Conservation (phyloP, 2,113 vertebrate genomes). For the Cynoglossus semilaevis region DNA sequence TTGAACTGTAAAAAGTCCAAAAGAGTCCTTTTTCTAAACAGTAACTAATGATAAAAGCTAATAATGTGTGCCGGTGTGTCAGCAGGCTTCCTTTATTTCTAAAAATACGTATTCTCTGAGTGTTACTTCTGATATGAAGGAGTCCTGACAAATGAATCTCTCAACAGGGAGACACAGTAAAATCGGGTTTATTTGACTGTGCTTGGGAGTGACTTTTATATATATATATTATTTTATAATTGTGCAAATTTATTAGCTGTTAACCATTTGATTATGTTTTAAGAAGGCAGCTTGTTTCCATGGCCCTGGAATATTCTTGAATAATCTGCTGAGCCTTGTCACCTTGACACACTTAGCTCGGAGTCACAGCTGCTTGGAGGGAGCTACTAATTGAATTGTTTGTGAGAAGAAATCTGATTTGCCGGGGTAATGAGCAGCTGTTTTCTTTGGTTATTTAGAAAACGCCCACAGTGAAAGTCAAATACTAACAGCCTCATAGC, state of each 20-base stretch:
- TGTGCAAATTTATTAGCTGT: not conserved
- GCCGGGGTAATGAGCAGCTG: conserved; percentile 52
- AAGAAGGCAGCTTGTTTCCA: conserved; percentile 39
- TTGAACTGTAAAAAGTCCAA: conserved; percentile 36
- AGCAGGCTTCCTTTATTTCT: conserved; percentile 8
- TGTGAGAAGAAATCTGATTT: conserved; percentile 54
- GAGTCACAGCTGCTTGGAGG: conserved; percentile 51
- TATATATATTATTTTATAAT: not conserved
- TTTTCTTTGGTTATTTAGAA: conserved; percentile 38
- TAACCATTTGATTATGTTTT: conserved; percentile 6
- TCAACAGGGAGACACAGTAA: conserved; percentile 13
- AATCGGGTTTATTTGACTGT: not conserved
- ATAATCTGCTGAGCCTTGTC: conserved; percentile 44
- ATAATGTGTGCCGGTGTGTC: not conserved
- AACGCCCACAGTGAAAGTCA: conserved; percentile 51
- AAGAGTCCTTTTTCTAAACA: conserved; percentile 20
- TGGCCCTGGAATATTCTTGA: conserved; percentile 40
- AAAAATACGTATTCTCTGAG: conserved; percentile 31
- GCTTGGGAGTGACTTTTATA: not conserved
- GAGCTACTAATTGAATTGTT: conserved; percentile 65
- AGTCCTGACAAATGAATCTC: not conserved
- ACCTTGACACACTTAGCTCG: conserved; percentile 63
- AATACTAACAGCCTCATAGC: conserved; percentile 15
- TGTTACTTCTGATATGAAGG: conserved; percentile 16
- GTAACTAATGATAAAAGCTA: conserved; percentile 31